A percentile compares a stretch with the other conserved stretches of the same genome.
phyloP scores from a whole-genome alignment of 2,113 vertebrate genomes.

The Bubo scandiacus region DNA sequence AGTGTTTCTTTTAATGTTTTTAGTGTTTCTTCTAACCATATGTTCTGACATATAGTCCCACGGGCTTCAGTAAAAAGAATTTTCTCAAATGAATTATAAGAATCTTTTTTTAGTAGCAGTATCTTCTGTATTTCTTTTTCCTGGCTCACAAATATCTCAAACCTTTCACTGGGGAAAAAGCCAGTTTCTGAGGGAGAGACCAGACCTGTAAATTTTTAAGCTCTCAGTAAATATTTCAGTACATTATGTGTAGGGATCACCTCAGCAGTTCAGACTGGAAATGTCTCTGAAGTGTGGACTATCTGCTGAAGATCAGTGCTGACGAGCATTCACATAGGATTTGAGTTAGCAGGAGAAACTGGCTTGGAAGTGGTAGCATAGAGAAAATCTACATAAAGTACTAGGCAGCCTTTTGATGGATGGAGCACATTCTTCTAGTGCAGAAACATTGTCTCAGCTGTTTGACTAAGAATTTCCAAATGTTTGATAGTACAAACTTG shows the following conservation, averaged over 20 bases:
- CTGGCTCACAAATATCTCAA: background rate
- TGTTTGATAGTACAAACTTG: background rate
- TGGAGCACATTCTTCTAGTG: background rate
- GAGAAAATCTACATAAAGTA: background rate
- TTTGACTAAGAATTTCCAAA: slow-evolving; percentile 52
- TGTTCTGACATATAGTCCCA: background rate
- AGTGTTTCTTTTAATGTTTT: background rate
- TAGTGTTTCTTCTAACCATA: background rate
- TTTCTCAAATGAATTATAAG: background rate
- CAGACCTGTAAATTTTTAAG: background rate
- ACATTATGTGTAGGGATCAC: background rate
- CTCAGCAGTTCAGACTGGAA: background rate
- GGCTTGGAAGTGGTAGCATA: background rate
- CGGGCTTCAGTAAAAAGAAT: background rate
- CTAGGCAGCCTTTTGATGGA: background rate
- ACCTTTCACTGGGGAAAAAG: background rate
- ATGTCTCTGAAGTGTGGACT: background rate
- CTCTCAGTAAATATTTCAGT: background rate
- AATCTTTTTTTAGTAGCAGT: background rate
- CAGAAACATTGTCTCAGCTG: slow-evolving; percentile 22
- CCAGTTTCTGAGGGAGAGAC: background rate
- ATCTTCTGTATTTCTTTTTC: background rate
- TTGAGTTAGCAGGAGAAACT: background rate
- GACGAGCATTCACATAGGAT: background rate
- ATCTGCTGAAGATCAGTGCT: background rate